Evolutionary conservation across 2,888 invertebrate species (phyloP).

Genomic region (Pheosia tremula): DNA sequence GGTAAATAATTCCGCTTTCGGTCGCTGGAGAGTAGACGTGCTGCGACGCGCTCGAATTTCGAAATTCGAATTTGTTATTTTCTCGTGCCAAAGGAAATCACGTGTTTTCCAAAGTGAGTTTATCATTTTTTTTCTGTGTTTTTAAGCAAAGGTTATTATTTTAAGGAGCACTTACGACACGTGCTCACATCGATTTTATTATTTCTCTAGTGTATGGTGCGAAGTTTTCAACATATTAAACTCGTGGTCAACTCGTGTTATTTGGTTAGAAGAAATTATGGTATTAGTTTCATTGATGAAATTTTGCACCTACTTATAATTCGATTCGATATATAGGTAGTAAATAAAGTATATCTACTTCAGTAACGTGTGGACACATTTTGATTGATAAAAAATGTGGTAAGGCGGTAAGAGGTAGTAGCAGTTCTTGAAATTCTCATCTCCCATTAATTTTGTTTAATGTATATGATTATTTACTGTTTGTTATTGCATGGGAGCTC

Average conservation of each 20-base stretch:
- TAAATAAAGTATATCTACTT: no score
- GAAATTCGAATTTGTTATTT: constrained; percentile 28
- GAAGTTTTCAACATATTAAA: constrained; percentile 22
- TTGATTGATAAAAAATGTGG: no score
- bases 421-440: no score
- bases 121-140: constrained; percentile 26
- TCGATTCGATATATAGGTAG: no score
- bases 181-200: constrained; percentile 16
- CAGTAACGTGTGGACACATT: no score
- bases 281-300: not conserved
- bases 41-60: constrained; percentile 33
- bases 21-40: constrained; percentile 44
- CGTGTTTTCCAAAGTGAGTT: constrained; percentile 51
- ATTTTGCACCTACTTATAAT: no score
- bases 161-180: constrained; percentile 7
- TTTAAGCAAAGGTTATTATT: constrained; percentile 7
- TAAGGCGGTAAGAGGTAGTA: no score
- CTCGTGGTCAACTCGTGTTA: constrained; percentile 23
- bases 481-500: no score
- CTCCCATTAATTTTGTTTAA: no score
- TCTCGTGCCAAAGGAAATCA: constrained; percentile 42
- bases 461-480: no score
- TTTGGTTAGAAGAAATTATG: constrained; percentile 6
- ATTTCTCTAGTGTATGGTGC: constrained; percentile 30
- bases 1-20: constrained; percentile 60